Evolutionary conservation across 2,888 invertebrate genomes (phyloP).

Genomic region (Gymnocheta viridis): DNA sequence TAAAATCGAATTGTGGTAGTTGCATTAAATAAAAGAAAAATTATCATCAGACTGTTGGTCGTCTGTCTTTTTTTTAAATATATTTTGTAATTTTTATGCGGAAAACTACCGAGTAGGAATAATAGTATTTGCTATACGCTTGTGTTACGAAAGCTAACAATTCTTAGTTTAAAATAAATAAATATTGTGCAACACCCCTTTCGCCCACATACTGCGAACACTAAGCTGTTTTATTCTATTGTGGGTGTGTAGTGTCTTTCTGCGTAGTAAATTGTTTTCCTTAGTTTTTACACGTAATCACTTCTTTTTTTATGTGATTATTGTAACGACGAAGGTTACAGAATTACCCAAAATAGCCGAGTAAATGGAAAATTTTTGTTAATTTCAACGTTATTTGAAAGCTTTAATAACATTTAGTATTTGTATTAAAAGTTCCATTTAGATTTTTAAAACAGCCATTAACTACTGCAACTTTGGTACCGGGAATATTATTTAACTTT

Average conservation of each 20-base stretch:
- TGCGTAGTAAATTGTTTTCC: constrained; percentile 36
- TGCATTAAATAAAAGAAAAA: not conserved
- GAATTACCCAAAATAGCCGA: not conserved
- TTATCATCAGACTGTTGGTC: constrained; percentile 59
- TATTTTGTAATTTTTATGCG: constrained; percentile 25
- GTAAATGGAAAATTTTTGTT: too few species aligned
- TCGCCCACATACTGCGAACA: not conserved
- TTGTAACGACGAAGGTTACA: not conserved
- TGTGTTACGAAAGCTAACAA: not conserved
- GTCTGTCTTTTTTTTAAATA: constrained; percentile 28
- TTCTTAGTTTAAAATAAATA: constrained; percentile 14
- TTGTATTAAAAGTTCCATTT: too few species aligned
- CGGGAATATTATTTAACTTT: too few species aligned
- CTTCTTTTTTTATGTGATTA: not conserved
- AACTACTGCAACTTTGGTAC: too few species aligned
- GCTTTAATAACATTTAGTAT: too few species aligned
- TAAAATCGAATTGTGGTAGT: not conserved
- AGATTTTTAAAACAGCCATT: too few species aligned
- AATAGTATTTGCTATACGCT: not conserved
- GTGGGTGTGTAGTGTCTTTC: constrained; percentile 49
- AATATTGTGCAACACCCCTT: not conserved
- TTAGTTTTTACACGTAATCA: constrained; percentile 28
- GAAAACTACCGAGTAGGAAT: constrained; percentile 47
- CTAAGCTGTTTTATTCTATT: not conserved
- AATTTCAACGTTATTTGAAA: too few species aligned